These are phyloP conservation scores for Gallinago nigripennis DNA, from an alignment of 2,797 vertebrate species.

Conservation along the genomic window DNA sequence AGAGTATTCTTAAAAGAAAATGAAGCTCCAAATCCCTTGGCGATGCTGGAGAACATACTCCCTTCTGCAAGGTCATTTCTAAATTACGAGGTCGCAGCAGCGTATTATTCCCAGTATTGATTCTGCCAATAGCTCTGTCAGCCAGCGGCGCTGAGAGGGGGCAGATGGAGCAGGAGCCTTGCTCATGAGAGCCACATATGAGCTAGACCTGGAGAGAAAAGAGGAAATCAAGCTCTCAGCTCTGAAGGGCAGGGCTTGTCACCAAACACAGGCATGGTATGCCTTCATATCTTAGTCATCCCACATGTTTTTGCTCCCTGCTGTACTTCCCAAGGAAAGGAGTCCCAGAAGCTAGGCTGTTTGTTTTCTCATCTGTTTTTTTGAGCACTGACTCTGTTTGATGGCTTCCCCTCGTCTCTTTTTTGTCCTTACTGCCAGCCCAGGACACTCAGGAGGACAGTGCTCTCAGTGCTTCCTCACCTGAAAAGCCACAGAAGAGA, in stretches of 20 bases:
- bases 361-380: background rate
- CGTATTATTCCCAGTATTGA: background rate
- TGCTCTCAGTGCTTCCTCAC: rapidly evolving
- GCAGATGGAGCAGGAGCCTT: background rate
- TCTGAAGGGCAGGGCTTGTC: background rate
- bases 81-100: background rate
- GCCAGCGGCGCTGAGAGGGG: background rate
- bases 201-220: background rate
- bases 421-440: background rate
- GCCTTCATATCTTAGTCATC: background rate
- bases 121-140: background rate
- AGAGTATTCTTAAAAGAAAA: background rate
- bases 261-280: background rate
- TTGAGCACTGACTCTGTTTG: background rate
- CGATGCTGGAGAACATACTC: rapidly evolving
- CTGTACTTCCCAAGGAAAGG: background rate
- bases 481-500: background rate
- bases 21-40: background rate
- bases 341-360: background rate
- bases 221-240: background rate
- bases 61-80: background rate
- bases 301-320: background rate
- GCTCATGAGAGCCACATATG: background rate
- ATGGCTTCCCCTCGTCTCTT: background rate
- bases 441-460: background rate